Conservation (phyloP, 30 jellyfish, hydroid and myxozoan genomes). For the Nemopilema nomurai region DNA sequence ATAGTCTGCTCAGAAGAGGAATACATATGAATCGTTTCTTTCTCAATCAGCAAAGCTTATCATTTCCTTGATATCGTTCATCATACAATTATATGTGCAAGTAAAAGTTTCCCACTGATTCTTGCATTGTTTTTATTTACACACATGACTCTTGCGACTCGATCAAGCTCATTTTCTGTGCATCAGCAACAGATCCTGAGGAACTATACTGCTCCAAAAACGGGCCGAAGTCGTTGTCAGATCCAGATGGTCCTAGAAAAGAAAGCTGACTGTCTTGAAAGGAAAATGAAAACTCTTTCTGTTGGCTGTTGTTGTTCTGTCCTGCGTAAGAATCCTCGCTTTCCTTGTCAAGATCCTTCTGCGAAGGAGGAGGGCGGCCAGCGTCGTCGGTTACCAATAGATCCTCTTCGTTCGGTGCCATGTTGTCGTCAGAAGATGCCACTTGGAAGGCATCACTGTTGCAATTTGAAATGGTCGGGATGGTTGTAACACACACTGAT, state of each 20-base stretch:
- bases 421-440: constrained; percentile 3
- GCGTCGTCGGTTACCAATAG: neutral
- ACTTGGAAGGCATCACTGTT: constrained; percentile 9
- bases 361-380: neutral
- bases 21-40: too few species aligned
- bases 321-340: neutral
- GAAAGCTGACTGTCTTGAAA: neutral
- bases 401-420: neutral
- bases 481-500: constrained; percentile 26
- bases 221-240: neutral
- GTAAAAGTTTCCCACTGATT: neutral
- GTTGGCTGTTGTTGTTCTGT: neutral
- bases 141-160: constrained; percentile 42
- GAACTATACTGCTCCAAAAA: neutral
- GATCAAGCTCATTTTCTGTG: neutral
- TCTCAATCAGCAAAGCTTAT: too few species aligned
- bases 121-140: neutral
- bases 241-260: neutral
- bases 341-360: neutral
- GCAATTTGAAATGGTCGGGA: constrained; percentile 6
- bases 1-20: too few species aligned
- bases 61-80: too few species aligned
- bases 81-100: too few species aligned
- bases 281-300: neutral
- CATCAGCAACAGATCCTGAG: neutral